Evolutionary conservation across 92 coral and sea anemone species (phyloP).

Genomic region (Palythoa grandis): DNA sequence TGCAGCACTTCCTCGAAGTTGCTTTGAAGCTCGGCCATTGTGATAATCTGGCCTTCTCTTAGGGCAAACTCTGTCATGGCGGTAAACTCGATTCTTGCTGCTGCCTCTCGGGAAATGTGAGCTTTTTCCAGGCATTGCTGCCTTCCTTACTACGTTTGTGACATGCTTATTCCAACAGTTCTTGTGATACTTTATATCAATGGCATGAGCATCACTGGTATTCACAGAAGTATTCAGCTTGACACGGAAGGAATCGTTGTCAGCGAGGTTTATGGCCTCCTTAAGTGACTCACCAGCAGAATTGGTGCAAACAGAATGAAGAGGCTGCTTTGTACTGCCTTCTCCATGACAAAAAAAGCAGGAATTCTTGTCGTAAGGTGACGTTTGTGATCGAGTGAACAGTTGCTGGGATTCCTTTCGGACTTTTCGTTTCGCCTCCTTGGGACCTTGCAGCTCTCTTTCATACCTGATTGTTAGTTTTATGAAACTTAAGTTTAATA

Average conservation of each 20-base stretch:
- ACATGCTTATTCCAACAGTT: slow-evolving; percentile 32
- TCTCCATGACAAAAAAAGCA: background rate
- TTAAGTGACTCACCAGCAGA: slow-evolving; percentile 59
- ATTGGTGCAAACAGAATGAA: slow-evolving; percentile 44
- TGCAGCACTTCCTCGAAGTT: slow-evolving; percentile 17
- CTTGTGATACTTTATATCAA: slow-evolving; percentile 62
- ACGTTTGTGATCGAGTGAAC: slow-evolving; percentile 45
- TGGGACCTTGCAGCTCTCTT: slow-evolving; percentile 53
- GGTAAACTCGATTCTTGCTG: slow-evolving; percentile 51
- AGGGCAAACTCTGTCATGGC: slow-evolving; percentile 43
- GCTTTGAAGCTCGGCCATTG: slow-evolving; percentile 47
- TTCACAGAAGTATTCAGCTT: slow-evolving; percentile 55
- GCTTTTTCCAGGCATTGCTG: background rate
- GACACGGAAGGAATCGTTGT: slow-evolving; percentile 44
- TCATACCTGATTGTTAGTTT: slow-evolving; percentile 42
- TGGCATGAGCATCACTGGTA: slow-evolving; percentile 64
- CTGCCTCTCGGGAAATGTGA: slow-evolving; percentile 35
- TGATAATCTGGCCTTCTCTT: slow-evolving; percentile 43
- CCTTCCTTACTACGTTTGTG: slow-evolving; percentile 15
- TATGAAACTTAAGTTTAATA: background rate
- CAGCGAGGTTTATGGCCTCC: slow-evolving; percentile 50
- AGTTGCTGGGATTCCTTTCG: slow-evolving; percentile 5
- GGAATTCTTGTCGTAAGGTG: background rate
- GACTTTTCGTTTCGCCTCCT: slow-evolving; percentile 48
- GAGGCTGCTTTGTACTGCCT: background rate